Base-by-base conservation (phyloP, 2,888 invertebrate species). In the Pyrrhia umbra region DNA sequence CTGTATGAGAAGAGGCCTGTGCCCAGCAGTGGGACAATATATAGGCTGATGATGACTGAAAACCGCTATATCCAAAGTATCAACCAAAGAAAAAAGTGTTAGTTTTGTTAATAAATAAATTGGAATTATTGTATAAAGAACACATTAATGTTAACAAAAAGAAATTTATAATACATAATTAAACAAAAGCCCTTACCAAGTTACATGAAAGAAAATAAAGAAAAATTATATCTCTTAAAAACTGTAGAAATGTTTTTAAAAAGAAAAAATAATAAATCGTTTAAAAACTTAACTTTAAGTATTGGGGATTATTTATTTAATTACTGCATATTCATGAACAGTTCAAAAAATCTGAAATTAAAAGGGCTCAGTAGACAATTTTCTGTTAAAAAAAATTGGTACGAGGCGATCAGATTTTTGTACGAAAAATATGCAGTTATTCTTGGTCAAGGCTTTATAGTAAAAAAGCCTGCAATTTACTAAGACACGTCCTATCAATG, bases 361-460 rank as follows among this genome's bases (percentile, higher is more conserved):
- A 2, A 20, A 21, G 15, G 43, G 40, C 68, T 68, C 0, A 61
- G 40, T 49, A 60, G 25, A 47, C 58, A 62, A 76, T 60, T 73
- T 73, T 62, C 69, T 51, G 54, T 46, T 20, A 0, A 67, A 73
- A 75, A 66, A 75, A 71, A 74, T 42, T 75, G 50, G 40, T 51
- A 47, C n/a, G 73, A 69, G 47, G 45, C 37, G 3, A 21, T 40
- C 39, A 56, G 45, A 58, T 47, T 25, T 39, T 64, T 62, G 64
- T 34, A 9, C 10, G 18, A 15, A 59, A 27, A 15, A 15, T 55
- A 43, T 9, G 39, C 40, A 68, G 20, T 43, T 56, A 0, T 51
- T 54, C 3, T 45, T 54, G 43, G 46, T 23, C 27, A 42, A 54
- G 10, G n/a, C 10, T n/a, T 54, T 52, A 3, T 49, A 45, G n/a